Base-by-base conservation (phyloP, 2,113 vertebrate genomes). In the Hippocampus zosterae region DNA sequence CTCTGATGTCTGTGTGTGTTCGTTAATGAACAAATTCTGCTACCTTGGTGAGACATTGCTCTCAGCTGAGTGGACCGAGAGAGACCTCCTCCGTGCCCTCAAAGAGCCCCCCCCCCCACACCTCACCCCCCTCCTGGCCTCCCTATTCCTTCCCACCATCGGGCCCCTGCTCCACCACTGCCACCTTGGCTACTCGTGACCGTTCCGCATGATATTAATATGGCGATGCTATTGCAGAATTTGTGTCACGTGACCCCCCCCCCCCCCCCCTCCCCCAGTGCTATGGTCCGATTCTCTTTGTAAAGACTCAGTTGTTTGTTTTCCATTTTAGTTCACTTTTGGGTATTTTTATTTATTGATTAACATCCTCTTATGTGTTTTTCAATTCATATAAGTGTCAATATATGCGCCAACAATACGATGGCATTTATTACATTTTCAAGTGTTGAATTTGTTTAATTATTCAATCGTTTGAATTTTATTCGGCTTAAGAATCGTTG, bases 1-100 rank as follows among this genome's bases (percentile, higher is more conserved):
- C 85, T 92, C 90, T 91, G 91, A 92, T 90, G 91, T 93, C 88
- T 92, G 89, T 91, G 90, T 91, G 89, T 80, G 87, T 90, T 90
- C 79, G 81, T 87, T 93, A 93, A 93, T 92, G 91, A 93, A 92
- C 86, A 93, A 90, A 93, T 93, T 92, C 88, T 92, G 80, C 79
- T 90, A 90, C 87, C 86, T 90, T 71, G 87, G 91, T 92, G 92
- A 92, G 91, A 92, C 91, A 93, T 92, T 90, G 85, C 90, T 90
- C 57, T 91, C 85, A 92, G 90, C 89, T 91, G 92, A 91, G 89
- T 81, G 85, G 87, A 84, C 81, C 73, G 57, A 72, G 82, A 48
- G 46, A 48, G 16, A 48, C 69, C 84, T 83, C 48, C 81, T 84
- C 69, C 0, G 60, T 84, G 87, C 77, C 82, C 84, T 83, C 52